Evolutionary conservation across 2,888 invertebrate genomes (phyloP).

Genomic region (Sicus ferrugineus): DNA sequence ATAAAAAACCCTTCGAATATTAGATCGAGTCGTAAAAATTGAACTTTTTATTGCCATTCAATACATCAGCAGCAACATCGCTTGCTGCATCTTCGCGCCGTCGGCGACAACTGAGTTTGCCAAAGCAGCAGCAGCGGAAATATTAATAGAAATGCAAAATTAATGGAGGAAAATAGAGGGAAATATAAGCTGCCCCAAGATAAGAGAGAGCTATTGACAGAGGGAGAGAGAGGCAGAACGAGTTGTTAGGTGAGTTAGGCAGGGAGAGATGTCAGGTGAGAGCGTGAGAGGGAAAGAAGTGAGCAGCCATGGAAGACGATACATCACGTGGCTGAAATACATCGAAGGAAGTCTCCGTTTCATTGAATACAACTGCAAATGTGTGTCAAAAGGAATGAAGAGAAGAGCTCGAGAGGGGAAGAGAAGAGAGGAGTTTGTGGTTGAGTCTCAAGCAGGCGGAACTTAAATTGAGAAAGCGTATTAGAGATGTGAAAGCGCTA

Average conservation of each 20-base stretch:
- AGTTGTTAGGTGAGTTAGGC: neutral
- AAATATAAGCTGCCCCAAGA: neutral
- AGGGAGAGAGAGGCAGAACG: neutral
- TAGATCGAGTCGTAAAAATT: neutral
- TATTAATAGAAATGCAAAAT: slow-evolving; percentile 26
- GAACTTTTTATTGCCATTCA: slow-evolving; percentile 6
- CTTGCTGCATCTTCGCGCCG: neutral
- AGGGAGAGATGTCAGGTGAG: neutral
- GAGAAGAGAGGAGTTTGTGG: neutral
- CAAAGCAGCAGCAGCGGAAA: no score
- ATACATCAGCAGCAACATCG: slow-evolving; percentile 2
- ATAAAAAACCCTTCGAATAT: neutral
- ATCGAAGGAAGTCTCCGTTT: neutral
- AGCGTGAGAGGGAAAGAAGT: neutral
- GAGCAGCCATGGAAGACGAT: neutral
- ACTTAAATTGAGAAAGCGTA: neutral
- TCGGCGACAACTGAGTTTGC: neutral
- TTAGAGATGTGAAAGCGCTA: neutral
- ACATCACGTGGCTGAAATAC: neutral
- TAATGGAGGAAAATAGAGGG: slow-evolving; percentile 16
- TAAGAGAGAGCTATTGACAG: neutral
- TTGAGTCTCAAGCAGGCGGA: no score
- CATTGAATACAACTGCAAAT: neutral
- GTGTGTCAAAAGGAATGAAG: neutral
- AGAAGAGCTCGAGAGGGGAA: neutral